These are phyloP conservation scores for Chelonia mydas DNA, from an alignment of 2,797 vertebrate species.

Conservation along the genomic window DNA sequence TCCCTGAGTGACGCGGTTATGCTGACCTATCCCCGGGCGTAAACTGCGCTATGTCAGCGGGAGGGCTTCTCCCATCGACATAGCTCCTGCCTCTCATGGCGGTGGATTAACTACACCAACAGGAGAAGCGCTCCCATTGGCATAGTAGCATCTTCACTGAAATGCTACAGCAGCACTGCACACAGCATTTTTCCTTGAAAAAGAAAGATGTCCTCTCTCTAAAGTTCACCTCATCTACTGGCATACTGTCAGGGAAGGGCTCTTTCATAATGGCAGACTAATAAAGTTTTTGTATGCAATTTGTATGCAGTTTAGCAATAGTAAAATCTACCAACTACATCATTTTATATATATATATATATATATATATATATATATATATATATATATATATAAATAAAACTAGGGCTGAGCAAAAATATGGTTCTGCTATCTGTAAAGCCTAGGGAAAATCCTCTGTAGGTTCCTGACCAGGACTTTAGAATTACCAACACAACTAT, in stretches of 20 bases:
- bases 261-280: fast-evolving
- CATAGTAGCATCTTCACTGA: neutral
- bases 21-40: neutral
- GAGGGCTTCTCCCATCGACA: neutral
- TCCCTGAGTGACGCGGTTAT: neutral
- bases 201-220: neutral
- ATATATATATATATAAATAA: neutral
- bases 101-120: neutral
- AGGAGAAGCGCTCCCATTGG: neutral
- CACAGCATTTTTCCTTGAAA: neutral
- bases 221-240: constrained; percentile 10
- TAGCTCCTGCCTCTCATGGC: neutral
- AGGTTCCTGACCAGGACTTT: neutral
- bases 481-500: neutral
- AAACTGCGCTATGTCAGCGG: neutral
- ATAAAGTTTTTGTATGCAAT: neutral
- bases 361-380: neutral
- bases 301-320: neutral
- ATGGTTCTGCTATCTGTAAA: neutral
- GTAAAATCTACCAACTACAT: neutral
- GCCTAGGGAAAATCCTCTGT: neutral
- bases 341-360: neutral
- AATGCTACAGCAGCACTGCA: neutral
- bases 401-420: neutral
- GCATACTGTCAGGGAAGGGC: neutral